Evolutionary conservation across 2,888 invertebrate species (phyloP).

Genomic region (Gibbula magus): DNA sequence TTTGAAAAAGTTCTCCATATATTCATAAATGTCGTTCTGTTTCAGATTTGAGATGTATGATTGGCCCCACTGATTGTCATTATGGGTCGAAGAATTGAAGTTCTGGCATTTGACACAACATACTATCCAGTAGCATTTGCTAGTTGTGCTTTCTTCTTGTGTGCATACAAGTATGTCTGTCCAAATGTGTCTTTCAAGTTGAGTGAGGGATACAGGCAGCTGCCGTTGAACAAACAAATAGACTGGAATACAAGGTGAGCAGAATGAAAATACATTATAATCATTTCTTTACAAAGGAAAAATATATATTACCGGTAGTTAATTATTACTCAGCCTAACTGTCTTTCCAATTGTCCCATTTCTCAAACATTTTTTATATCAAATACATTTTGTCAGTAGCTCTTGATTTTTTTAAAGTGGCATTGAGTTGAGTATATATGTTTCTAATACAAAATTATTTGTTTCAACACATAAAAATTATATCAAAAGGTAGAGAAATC

Average conservation of each 20-base stretch:
- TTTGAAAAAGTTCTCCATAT: too few species aligned
- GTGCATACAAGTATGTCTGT: slow-evolving; percentile 61
- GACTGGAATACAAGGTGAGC: slow-evolving; percentile 68
- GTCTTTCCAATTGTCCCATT: too few species aligned
- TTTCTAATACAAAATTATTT: too few species aligned
- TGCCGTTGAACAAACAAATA: slow-evolving; percentile 58
- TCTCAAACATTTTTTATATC: too few species aligned
- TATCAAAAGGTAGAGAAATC: too few species aligned
- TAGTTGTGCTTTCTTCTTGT: slow-evolving; percentile 62
- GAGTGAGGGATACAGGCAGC: slow-evolving; percentile 51
- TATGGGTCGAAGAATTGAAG: slow-evolving; percentile 43
- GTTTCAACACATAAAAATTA: too few species aligned
- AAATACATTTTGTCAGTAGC: too few species aligned
- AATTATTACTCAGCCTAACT: too few species aligned
- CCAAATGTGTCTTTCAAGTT: slow-evolving; percentile 59
- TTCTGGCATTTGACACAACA: slow-evolving; percentile 52
- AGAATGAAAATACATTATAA: not conserved
- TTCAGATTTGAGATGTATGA: not conserved
- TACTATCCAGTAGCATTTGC: slow-evolving; percentile 61
- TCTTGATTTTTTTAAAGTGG: too few species aligned
- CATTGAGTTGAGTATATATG: too few species aligned
- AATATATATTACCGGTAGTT: too few species aligned
- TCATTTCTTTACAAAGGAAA: too few species aligned
- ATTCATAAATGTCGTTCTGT: not conserved
- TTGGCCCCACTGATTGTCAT: not conserved